Evolutionary conservation across 2,113 vertebrate genomes (phyloP).

Genomic region (Oenanthe oenanthe): DNA sequence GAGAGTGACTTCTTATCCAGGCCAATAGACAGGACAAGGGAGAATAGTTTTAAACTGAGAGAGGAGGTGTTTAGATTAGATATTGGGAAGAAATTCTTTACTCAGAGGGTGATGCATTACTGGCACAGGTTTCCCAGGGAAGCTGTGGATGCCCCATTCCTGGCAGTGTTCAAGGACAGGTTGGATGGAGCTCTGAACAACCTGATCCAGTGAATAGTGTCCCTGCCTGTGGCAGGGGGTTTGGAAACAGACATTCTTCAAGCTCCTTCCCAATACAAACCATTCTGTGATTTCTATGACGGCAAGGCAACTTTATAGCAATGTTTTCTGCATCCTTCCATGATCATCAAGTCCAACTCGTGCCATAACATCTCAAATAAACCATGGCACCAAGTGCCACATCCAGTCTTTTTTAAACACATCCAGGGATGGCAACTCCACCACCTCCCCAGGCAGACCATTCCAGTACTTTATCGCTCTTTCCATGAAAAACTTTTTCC

Average conservation of each 20-base stretch:
- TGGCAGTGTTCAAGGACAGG: not conserved
- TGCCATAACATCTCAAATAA: no score
- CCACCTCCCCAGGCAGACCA: no score
- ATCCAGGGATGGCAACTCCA: no score
- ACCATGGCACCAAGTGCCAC: no score
- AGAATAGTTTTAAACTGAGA: not conserved
- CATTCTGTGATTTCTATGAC: not conserved
- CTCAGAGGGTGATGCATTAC: not conserved
- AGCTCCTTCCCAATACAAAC: not conserved
- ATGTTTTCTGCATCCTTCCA: not conserved
- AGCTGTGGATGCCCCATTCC: not conserved
- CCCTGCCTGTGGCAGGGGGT: not conserved
- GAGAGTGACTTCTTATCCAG: not conserved
- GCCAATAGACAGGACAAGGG: not conserved
- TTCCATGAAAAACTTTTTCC: no score
- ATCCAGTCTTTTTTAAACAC: no score
- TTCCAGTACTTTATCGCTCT: no score
- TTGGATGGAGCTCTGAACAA: no score
- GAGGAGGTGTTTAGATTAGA: not conserved
- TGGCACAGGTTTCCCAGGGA: not conserved
- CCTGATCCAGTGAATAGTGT: not conserved
- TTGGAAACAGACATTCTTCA: accelerated
- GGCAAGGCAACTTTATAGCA: not conserved
- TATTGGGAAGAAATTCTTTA: not conserved
- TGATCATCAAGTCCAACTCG: no score